These are phyloP conservation scores for Bibio marci DNA, from an alignment of 2,888 invertebrate species.

Conservation along the genomic window DNA sequence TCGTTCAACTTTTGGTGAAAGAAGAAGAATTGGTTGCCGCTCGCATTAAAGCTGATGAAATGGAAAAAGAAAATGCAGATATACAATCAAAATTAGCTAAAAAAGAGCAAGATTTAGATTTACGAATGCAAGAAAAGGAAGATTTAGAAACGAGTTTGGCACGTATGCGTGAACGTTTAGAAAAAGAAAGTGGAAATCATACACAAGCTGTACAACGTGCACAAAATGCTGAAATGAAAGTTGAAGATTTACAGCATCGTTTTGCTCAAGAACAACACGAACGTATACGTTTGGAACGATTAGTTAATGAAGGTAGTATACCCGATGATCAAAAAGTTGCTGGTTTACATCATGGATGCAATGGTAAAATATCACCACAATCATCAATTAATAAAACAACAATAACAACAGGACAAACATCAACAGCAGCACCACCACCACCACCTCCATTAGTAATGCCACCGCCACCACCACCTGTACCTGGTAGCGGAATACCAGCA, in stretches of 20 bases:
- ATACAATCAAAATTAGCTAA: slow-evolving; percentile 73
- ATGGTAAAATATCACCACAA: slow-evolving; percentile 38
- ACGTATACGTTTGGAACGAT: slow-evolving; percentile 62
- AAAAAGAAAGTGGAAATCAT: slow-evolving; percentile 75
- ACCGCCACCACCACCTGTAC: slow-evolving; percentile 40
- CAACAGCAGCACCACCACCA: slow-evolving; percentile 22
- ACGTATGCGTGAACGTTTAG: slow-evolving; percentile 70
- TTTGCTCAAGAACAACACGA: slow-evolving; percentile 65
- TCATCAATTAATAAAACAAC: slow-evolving; percentile 23
- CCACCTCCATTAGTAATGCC: slow-evolving; percentile 24
- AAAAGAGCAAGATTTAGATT: slow-evolving; percentile 84
- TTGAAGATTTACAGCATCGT: slow-evolving; percentile 44
- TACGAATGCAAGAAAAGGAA: slow-evolving; percentile 79
- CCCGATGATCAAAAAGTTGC: slow-evolving; percentile 84
- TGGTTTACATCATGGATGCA: slow-evolving; percentile 29
- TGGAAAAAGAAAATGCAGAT: slow-evolving; percentile 78
- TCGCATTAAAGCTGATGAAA: slow-evolving; percentile 66
- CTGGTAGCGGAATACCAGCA: slow-evolving; percentile 21
- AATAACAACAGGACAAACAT: slow-evolving; percentile 19
- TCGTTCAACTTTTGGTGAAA: slow-evolving; percentile 78
- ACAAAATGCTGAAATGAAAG: slow-evolving; percentile 34
- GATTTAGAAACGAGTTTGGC: slow-evolving; percentile 70
- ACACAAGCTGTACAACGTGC: slow-evolving; percentile 69
- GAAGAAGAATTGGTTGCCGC: slow-evolving; percentile 85
- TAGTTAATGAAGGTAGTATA: slow-evolving; percentile 79